These are phyloP conservation scores for Microctenopoma lineatum DNA, from an alignment of 2,797 vertebrate species.

Conservation along the genomic window DNA sequence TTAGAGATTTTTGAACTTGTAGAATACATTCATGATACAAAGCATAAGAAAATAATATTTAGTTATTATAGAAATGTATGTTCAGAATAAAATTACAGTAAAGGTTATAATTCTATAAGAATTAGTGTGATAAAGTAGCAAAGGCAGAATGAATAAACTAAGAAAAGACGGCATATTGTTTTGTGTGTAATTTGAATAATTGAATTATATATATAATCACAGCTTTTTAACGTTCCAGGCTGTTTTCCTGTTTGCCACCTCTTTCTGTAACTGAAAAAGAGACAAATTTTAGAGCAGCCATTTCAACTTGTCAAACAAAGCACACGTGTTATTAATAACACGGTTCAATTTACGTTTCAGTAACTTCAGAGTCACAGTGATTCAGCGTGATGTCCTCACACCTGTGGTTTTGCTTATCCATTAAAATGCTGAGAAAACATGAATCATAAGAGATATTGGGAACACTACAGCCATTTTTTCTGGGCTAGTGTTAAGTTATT, in stretches of 20 bases:
- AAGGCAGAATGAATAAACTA: not conserved
- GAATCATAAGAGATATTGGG: not conserved
- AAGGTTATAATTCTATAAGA: too few relatives aligned
- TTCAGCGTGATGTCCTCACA: not conserved
- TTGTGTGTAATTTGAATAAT: too few relatives aligned
- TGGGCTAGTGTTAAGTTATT: too few relatives aligned
- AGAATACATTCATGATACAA: not conserved
- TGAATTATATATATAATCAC: not conserved
- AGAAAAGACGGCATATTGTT: too few relatives aligned
- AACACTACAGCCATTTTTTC: too few relatives aligned
- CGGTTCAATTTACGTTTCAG: not conserved
- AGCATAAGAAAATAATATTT: not conserved
- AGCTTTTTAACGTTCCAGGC: constrained; percentile 4
- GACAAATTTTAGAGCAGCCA: not conserved
- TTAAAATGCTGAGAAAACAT: not conserved
- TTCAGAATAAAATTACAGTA: too few relatives aligned
- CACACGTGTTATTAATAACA: not conserved
- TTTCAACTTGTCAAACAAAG: constrained; percentile 2
- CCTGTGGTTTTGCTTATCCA: not conserved
- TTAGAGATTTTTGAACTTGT: not conserved
- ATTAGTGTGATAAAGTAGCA: not conserved
- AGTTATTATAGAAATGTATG: too few relatives aligned
- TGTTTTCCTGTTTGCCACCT: not conserved
- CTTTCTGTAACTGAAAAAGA: not conserved
- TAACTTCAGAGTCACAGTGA: not conserved